Percentiles rank a stretch among this genome's conserved stretches.
Evolutionary conservation across 2,888 invertebrate genomes (phyloP).

Genomic region (Malthinus flaveolus): DNA sequence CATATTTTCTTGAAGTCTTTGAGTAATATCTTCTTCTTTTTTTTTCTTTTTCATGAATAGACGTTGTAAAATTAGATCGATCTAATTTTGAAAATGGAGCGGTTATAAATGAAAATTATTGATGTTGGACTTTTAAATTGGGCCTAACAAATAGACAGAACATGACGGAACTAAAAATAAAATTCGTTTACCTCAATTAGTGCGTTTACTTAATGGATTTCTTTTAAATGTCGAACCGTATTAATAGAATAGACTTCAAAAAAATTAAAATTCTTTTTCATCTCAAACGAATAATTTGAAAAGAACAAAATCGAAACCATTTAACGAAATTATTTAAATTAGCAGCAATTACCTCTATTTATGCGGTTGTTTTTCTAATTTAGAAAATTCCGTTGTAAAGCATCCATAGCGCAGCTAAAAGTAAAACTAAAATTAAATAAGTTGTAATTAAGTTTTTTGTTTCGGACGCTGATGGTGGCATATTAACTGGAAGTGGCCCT

Average conservation of each 20-base stretch:
- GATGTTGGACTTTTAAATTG: conserved; percentile 13
- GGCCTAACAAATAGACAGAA: conserved; percentile 14
- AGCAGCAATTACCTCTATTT: background rate
- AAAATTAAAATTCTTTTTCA: background rate
- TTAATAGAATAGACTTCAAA: conserved; percentile 1
- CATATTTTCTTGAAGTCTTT: background rate
- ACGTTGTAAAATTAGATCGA: background rate
- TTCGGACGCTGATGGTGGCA: conserved; percentile 49
- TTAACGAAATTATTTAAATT: conserved; percentile 1
- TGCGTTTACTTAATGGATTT: conserved; percentile 10
- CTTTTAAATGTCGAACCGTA: conserved; percentile 1
- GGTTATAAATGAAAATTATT: conserved; percentile 13
- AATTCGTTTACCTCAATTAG: conserved; percentile 17
- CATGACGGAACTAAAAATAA: conserved; percentile 20
- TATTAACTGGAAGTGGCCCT: conserved; percentile 7
- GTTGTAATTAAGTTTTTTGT: conserved; percentile 70
- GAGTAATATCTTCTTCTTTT: background rate
- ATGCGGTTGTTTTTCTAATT: conserved; percentile 22
- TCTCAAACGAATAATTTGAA: background rate
- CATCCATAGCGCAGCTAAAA: conserved; percentile 68
- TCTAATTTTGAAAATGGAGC: conserved; percentile 16
- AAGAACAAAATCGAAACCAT: background rate
- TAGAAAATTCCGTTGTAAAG: conserved; percentile 66
- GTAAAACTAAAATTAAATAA: conserved; percentile 68
- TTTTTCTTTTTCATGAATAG: background rate